These are phyloP conservation scores for Polia nebulosa DNA, from an alignment of 2,888 invertebrate species.

Conservation along the genomic window DNA sequence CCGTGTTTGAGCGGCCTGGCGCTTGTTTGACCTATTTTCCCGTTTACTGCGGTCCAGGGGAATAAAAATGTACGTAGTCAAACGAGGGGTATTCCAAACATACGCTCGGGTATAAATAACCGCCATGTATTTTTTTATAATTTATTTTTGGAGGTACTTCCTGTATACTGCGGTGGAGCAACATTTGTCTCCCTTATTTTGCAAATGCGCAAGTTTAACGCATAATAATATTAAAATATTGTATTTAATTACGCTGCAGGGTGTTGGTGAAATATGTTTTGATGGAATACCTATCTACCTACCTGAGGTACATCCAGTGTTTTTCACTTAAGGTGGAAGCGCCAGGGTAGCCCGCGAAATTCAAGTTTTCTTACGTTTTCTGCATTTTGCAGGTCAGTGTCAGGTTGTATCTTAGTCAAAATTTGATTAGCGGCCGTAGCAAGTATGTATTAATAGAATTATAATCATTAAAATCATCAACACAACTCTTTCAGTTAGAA, in stretches of 20 bases:
- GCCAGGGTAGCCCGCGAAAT: too few species aligned
- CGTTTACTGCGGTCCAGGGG: conserved; percentile 53
- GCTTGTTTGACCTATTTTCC: conserved; percentile 70
- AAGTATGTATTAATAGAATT: too few species aligned
- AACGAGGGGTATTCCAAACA: conserved; percentile 51
- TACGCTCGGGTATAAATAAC: conserved; percentile 51
- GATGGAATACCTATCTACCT: neutral
- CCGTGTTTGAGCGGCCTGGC: conserved; percentile 42
- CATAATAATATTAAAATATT: conserved; percentile 14
- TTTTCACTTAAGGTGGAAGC: neutral
- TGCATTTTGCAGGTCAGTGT: too few species aligned
- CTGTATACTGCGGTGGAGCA: conserved; percentile 1
- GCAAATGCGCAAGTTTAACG: conserved; percentile 47
- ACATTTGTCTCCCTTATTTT: conserved; percentile 41
- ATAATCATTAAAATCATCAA: too few species aligned
- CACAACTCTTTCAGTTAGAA: too few species aligned
- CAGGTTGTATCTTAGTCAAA: too few species aligned
- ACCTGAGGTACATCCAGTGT: too few species aligned
- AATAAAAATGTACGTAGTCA: conserved; percentile 61
- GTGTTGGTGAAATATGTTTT: conserved; percentile 4
- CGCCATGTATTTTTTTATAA: conserved; percentile 53
- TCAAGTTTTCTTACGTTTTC: too few species aligned
- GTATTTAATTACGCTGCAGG: neutral
- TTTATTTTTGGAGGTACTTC: conserved; percentile 55
- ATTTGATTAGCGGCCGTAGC: too few species aligned